Base-by-base conservation (phyloP, 2,888 invertebrate genomes). In the Agrochola lychnidis region DNA sequence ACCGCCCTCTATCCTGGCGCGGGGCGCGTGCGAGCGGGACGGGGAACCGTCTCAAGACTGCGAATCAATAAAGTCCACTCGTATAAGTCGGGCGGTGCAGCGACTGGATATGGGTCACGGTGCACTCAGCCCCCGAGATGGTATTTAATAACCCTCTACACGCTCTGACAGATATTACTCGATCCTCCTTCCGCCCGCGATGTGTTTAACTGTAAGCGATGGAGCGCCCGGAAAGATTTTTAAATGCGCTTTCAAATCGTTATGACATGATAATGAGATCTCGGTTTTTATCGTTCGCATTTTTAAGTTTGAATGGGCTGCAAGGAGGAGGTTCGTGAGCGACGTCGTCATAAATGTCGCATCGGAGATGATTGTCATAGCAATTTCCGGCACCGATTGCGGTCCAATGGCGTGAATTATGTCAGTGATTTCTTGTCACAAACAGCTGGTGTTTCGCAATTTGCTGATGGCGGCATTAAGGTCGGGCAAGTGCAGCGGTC, bases 11-110 rank as follows among this genome's bases (percentile, higher is more conserved):
- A 88, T 91, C 90, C 87, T 89, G 87, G 76, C 76, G 76, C 75
- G 79, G 83, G 83, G 80, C 69, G 78, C 70, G 94, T 89, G 94
- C 87, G 94, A 94, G 92, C 89, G 94, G 94, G 95, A 93, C 92
- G 89, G 94, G 90, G 89, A 90, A 92, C 86, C 95, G 94, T 96
- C 97, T 97, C 96, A 97, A 97, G 97, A 97, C 97, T 95, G 92
- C 94, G 97, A 97, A 97, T 97, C 97, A 96, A 97, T 97, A 97
- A 96, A 96, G 96, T 96, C 95, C 96, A 96, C 95, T 96, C 93
- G 95, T 95, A 95, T 93, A 95, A 94, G 95, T 93, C 94, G 95
- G 93, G 93, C 91, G 95, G 92, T 96, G 96, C 96, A 96, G 92
- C 92, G 89, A 82, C 88, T 91, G 93, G 94, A 96, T 96, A 91